Base-by-base conservation (phyloP, 2,888 invertebrate species). In the Euphydryas editha region DNA sequence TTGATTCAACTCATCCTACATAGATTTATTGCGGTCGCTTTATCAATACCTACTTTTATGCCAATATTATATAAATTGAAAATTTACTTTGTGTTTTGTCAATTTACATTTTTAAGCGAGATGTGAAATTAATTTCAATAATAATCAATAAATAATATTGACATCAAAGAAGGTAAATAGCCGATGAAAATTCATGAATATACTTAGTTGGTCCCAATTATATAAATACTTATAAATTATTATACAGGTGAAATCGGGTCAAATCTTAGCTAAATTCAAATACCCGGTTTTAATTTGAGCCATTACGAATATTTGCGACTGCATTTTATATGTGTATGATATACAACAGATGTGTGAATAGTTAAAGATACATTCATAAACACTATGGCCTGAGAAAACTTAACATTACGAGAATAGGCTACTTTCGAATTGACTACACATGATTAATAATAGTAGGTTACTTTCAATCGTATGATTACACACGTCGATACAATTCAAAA, bases 351-450 rank as follows among this genome's bases (percentile, higher is more conserved):
- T 58, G 44, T 10, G 57, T 57, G 20, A 42, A 42, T 13, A 20
- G 20, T 36, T n/a, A 55, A 54, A 55, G 13, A 20, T 8, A 62
- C 65, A 65, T 55, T 20, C 59, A 65, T 59, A 49, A 49, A 30
- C 39, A 54, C 81, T 75, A 73, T 68, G 85, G 80, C 78, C 75
- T 74, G 76, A 70, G 73, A 78, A 81, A 83, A 81, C 79, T 80
- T 75, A 82, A 82, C 81, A 83, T 65, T 72, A 68, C 80, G 81
- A 85, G 86, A 87, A 85, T 84, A 79, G 85, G 83, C 81, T 84
- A 82, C 83, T 86, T 83, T 86, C 82, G 82, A 86, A 88, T 86
- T 85, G 87, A 86, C 88, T 86, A 81, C 81, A 72, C 75, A 79
- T 87, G 89, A 88, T 86, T 83, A 87, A 89, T 86, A 81, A 78